Evolutionary conservation across 2,113 vertebrate genomes (phyloP), one percentile per base, ranked within the genome.

Genomic region (Cheirogaleus medius): DNA sequence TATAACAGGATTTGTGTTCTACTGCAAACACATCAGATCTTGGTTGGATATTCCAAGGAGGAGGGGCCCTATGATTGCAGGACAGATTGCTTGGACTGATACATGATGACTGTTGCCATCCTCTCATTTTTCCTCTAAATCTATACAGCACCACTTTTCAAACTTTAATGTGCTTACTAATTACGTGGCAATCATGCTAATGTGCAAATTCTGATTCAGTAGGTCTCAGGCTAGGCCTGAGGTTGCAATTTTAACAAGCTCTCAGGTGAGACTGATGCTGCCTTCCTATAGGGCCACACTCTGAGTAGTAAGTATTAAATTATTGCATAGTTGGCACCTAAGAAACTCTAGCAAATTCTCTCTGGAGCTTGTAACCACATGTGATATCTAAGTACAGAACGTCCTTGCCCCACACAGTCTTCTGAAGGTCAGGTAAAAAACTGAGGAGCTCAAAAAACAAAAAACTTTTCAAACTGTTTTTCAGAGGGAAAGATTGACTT

Each of bases 81-180:
- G 13, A 49, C 29, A 93, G 39, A 71, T 71, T 95, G 14, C 34
- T 58, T 91, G 66, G 34, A 82, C 15, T 73, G 25, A 6, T 47
- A 18, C 23, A 68, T 60, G 71, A 60, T 58, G 20, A 49, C 44
- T 94, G 14, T 18, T 27, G 27, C 11, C 58, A 80, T 66, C 13
- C 8, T 8, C 25, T 63, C 68, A 93, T 69, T 68, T 95, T 84
- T 80, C 34, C n/a, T 94, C 58, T 82, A 89, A 90, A 93, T 93
- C 21, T 86, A 47, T 56, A 74, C 1, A 74, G 34, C 20, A 73
- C 47, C 47, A 92, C 37, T 92, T 84, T 78, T 73, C 89, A 68
- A 82, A 63, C 21, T 77, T 89, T 56, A 74, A 56, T 32, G 5
- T 73, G 42, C 34, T 93, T 89, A 76, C 80, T 85, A 78, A 91